A percentile compares a stretch with the other conserved stretches of the same genome.
These are phyloP conservation scores for Drosophila subpulchrella DNA, from an alignment of 1,140 invertebrate genomes.

Conservation along the genomic window DNA sequence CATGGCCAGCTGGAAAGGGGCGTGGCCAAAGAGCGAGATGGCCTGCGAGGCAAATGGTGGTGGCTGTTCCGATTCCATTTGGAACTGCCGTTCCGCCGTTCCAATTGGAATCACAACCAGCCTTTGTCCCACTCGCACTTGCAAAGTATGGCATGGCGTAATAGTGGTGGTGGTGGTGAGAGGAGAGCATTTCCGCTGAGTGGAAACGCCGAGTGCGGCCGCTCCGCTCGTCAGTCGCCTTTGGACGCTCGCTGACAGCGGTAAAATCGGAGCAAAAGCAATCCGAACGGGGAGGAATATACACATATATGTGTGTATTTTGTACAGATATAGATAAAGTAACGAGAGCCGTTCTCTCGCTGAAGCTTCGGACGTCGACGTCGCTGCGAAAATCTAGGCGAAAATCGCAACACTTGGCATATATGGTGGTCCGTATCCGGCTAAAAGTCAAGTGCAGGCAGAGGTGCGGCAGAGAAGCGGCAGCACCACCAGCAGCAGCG, in stretches of 20 bases:
- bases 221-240: slow-evolving; percentile 51
- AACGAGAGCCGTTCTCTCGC: slow-evolving; percentile 38
- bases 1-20: slow-evolving; percentile 70
- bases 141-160: background rate
- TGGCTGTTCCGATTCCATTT: slow-evolving; percentile 60
- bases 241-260: slow-evolving; percentile 54
- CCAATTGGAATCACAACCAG: slow-evolving; percentile 68
- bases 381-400: slow-evolving; percentile 64
- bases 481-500: slow-evolving; percentile 1
- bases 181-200: slow-evolving; percentile 38
- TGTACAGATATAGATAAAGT: slow-evolving; percentile 1
- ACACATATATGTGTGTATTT: background rate
- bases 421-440: slow-evolving; percentile 20
- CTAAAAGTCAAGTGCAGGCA: slow-evolving; percentile 40
- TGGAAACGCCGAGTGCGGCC: slow-evolving; percentile 22
- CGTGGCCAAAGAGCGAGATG: slow-evolving; percentile 47
- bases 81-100: slow-evolving; percentile 31
- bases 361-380: slow-evolving; percentile 35
- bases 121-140: slow-evolving; percentile 47
- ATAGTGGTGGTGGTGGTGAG: slow-evolving; percentile 5
- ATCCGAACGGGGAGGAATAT: slow-evolving; percentile 23
- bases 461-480: slow-evolving; percentile 9
- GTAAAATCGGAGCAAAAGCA: slow-evolving; percentile 37
- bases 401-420: slow-evolving; percentile 67
- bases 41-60: slow-evolving; percentile 42